These are phyloP conservation scores for Sylvietta virens DNA, from an alignment of 2,113 vertebrate genomes.

Conservation along the genomic window DNA sequence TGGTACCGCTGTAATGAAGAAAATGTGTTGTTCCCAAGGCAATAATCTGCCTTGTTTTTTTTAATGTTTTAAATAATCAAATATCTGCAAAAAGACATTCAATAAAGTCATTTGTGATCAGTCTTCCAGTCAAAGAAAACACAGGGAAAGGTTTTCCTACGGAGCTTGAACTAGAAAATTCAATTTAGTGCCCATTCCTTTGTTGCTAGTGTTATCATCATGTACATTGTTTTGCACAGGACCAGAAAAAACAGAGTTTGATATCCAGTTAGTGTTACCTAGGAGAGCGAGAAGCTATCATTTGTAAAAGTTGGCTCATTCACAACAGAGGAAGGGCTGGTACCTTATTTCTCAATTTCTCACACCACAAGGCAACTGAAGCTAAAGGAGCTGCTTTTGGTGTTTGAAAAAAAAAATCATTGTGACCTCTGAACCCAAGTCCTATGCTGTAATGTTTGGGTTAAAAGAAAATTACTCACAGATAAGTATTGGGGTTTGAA, in stretches of 20 bases:
- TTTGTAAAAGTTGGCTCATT: not conserved
- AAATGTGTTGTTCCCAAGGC: not conserved
- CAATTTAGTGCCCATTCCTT: not conserved
- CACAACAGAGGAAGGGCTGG: not conserved
- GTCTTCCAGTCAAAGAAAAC: slow-evolving; percentile 22
- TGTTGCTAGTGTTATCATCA: not conserved
- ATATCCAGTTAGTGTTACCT: slow-evolving; percentile 6
- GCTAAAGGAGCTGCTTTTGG: not conserved
- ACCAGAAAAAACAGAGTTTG: not conserved
- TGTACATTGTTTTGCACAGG: not conserved
- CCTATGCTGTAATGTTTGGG: not conserved
- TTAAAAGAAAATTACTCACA: not conserved
- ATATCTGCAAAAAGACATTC: slow-evolving; percentile 39
- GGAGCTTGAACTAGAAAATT: not conserved
- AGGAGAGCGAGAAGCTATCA: not conserved
- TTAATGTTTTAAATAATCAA: slow-evolving; percentile 42
- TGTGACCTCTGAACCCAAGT: not conserved
- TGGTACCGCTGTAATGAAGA: not conserved
- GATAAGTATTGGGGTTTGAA: not conserved
- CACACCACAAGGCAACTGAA: not conserved
- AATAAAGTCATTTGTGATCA: slow-evolving; percentile 30
- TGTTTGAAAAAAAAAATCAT: not conserved
- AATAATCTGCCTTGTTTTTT: slow-evolving; percentile 1
- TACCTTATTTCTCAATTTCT: not conserved
- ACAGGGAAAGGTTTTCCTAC: not conserved